Percentiles rank a stretch among this genome's conserved stretches.
Evolutionary conservation across 2,888 invertebrate species (phyloP).

Genomic region (Ennomos erosarius): DNA sequence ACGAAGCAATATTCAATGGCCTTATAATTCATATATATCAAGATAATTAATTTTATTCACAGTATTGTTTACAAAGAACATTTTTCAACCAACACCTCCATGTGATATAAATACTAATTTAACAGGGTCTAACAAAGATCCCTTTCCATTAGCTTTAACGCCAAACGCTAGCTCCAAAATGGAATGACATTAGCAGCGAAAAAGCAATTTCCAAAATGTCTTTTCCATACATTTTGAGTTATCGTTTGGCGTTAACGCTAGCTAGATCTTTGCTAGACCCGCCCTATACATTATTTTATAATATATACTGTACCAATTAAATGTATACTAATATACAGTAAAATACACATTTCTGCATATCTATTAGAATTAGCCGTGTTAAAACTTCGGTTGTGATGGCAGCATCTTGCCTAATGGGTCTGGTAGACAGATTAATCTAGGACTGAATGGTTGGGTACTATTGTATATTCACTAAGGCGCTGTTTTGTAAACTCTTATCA

Average conservation of each 20-base stretch:
- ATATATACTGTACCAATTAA: no score
- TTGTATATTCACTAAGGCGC: constrained; percentile 6
- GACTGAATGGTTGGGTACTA: constrained; percentile 15
- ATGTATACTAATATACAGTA: no score
- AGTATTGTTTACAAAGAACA: constrained; percentile 67
- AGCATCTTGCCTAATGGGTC: constrained; percentile 35
- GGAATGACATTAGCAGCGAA: no score
- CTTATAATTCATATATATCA: constrained; percentile 66
- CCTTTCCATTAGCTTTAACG: no score
- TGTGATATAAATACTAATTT: constrained; percentile 54
- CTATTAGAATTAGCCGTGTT: constrained; percentile 2
- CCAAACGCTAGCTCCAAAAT: no score
- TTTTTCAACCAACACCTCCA: constrained; percentile 53
- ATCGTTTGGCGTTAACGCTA: no score
- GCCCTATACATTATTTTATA: background rate
- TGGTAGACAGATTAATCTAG: background rate
- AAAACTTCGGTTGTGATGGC: constrained; percentile 45
- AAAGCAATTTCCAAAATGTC: no score
- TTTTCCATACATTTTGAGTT: no score
- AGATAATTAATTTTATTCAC: constrained; percentile 53
- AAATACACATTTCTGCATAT: constrained; percentile 2
- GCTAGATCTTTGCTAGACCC: no score
- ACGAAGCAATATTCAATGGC: constrained; percentile 73
- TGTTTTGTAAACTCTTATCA: background rate
- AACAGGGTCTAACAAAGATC: no score